phyloP scores from a whole-genome alignment of 2,797 vertebrate species.

The Hypotaenidia okinawae region DNA sequence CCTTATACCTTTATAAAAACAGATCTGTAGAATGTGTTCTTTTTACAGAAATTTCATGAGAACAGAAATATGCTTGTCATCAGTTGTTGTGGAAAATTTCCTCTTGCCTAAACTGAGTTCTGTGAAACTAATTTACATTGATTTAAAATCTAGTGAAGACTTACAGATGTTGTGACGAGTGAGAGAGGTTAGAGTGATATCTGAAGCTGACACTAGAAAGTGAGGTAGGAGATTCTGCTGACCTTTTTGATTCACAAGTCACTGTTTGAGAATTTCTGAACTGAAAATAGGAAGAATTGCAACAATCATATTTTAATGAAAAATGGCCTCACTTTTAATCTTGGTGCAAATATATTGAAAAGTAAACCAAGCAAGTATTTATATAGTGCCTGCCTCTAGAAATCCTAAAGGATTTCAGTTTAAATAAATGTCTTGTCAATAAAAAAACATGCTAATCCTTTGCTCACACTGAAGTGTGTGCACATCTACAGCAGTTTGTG shows the following conservation, averaged over 20 bases:
- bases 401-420: neutral
- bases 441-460: neutral
- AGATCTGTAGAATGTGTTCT: neutral
- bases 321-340: neutral
- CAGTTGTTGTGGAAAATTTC: neutral
- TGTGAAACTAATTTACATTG: slow-evolving; percentile 17
- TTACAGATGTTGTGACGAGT: neutral
- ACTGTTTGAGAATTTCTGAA: neutral
- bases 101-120: neutral
- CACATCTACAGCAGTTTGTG: neutral
- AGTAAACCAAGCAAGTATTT: neutral
- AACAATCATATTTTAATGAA: neutral
- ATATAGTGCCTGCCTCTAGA: neutral
- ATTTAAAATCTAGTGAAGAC: neutral
- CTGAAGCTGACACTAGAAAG: neutral
- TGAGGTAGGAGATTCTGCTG: neutral
- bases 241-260: neutral
- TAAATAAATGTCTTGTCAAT: neutral
- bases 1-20: neutral
- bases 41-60: neutral
- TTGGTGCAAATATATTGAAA: neutral
- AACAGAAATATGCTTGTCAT: neutral
- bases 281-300: neutral
- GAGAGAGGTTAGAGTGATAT: neutral
- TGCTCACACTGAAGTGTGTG: neutral